phyloP scores from a whole-genome alignment of 2,797 vertebrate species.

The Sternarchorhynchus goeldii region DNA sequence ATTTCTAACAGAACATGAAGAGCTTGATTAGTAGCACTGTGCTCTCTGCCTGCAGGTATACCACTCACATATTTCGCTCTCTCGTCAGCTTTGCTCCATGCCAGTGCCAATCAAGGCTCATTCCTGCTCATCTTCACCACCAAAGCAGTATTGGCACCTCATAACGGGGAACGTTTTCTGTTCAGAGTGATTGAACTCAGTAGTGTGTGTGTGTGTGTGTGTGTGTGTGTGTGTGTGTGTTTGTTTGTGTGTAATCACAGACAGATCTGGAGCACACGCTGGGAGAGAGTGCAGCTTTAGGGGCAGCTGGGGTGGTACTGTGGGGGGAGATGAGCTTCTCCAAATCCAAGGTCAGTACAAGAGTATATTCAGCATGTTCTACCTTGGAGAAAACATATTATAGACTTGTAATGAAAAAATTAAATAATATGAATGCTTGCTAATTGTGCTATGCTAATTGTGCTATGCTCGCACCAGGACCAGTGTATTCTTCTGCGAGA shows the following conservation, averaged over 20 bases:
- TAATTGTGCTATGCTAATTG: too few species aligned
- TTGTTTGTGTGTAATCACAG: conserved; percentile 64
- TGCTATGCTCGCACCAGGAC: conserved; percentile 64
- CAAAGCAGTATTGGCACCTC: too few species aligned
- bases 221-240: too few species aligned
- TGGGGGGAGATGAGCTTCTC: conserved; percentile 82
- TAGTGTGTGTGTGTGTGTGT: conserved; percentile 6
- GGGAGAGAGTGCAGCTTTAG: conserved; percentile 85
- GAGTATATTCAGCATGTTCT: not conserved
- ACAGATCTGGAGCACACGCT: conserved; percentile 83
- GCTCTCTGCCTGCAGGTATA: too few species aligned
- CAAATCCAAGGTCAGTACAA: conserved; percentile 75
- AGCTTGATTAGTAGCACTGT: too few species aligned
- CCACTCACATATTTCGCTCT: too few species aligned
- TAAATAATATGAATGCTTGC: not conserved
- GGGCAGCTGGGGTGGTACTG: conserved; percentile 82
- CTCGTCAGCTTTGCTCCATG: too few species aligned
- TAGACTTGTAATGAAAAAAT: too few species aligned
- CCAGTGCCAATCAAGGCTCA: too few species aligned
- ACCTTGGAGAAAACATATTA: not conserved
- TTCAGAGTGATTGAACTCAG: not conserved
- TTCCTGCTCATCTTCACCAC: too few species aligned
- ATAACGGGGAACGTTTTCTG: not conserved
- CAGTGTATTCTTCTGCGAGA: conserved; percentile 78
- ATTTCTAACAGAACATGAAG: too few species aligned